phyloP scores from a whole-genome alignment of 2,797 vertebrate genomes.

The Sebastes matsubarae region DNA sequence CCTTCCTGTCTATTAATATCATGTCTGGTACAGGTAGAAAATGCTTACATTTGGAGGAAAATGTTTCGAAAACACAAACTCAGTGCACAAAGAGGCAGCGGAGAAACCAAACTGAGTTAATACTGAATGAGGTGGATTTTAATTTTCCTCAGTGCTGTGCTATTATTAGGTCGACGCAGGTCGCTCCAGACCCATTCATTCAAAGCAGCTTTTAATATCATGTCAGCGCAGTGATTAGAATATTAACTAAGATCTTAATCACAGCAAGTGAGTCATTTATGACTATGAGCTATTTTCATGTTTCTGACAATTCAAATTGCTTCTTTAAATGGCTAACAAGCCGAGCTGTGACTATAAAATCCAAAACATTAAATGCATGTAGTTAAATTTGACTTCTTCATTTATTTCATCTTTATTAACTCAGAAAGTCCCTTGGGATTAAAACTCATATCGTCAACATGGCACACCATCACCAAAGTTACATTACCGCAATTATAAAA shows the following conservation, averaged over 20 bases:
- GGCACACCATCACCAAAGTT: background rate
- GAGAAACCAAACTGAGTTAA: background rate
- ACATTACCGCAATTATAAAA: slow-evolving; percentile 9
- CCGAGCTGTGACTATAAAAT: background rate
- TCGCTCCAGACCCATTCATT: slow-evolving; percentile 26
- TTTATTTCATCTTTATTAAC: slow-evolving; percentile 3
- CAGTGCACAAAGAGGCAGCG: background rate
- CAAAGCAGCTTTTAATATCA: slow-evolving; percentile 34
- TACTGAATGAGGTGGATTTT: background rate
- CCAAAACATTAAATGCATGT: background rate
- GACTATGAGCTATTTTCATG: slow-evolving; percentile 12
- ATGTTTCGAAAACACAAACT: background rate
- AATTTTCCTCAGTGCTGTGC: background rate
- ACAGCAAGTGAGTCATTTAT: slow-evolving; percentile 31
- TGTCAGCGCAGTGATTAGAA: slow-evolving; percentile 30
- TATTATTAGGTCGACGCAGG: slow-evolving; percentile 22
- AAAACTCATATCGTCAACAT: background rate
- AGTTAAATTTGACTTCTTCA: background rate
- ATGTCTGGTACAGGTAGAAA: background rate
- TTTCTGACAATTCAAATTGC: slow-evolving; percentile 14
- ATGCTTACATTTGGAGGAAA: background rate
- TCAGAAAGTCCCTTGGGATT: background rate
- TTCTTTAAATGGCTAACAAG: background rate
- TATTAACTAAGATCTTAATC: slow-evolving; percentile 39
- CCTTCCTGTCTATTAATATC: background rate